Evolutionary conservation across 2,888 invertebrate species (phyloP), one percentile per base, ranked within the genome.

Genomic region (Ichneumoninae sp.): DNA sequence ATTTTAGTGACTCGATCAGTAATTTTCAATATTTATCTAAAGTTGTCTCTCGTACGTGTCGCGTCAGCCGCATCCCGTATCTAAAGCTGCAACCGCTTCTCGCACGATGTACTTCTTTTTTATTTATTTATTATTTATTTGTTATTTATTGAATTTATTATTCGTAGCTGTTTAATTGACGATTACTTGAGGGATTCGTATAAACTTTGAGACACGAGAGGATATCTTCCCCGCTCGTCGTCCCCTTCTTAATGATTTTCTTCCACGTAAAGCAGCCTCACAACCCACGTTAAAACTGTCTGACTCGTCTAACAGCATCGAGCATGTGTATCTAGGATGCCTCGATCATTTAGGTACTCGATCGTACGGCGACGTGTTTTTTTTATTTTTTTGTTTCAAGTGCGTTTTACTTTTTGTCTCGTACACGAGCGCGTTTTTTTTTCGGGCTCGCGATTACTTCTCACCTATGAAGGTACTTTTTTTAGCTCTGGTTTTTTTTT

Each of bases 221-320:
- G 52, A 77, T 71, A 62, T 33, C 22, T 33, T 47, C 72, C 26
- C 62, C 50, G 22, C 71, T 71, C 80, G 54, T 62, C 54, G 70
- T 74, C 52, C 68, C 68, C 72, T 80, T 57, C 52, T 77, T 77
- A 77, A 84, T 82, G 76, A 80, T 80, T 83, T 47, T 77, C 60
- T 84, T 76, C 74, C 68, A 66, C 47, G 83, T 78, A 81, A 86
- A 72, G n/a, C 76, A 84, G 83, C 83, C 82, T 83, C 62, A 70
- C 66, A 72, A 80, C 74, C 84, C 87, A 80, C 78, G 84, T 85
- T 76, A 80, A 83, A 80, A 85, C 79, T 85, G 72, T 85, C 79
- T 78, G 79, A 76, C 74, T 85, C 85, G 85, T 85, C 84, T 87
- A 87, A 87, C 87, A 86, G 87, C 87, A 87, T 86, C 83, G 80